A percentile compares a stretch with the other conserved stretches of the same genome.
These are phyloP conservation scores for Ochotona princeps DNA, from an alignment of 2,113 vertebrate genomes.

Conservation along the genomic window DNA sequence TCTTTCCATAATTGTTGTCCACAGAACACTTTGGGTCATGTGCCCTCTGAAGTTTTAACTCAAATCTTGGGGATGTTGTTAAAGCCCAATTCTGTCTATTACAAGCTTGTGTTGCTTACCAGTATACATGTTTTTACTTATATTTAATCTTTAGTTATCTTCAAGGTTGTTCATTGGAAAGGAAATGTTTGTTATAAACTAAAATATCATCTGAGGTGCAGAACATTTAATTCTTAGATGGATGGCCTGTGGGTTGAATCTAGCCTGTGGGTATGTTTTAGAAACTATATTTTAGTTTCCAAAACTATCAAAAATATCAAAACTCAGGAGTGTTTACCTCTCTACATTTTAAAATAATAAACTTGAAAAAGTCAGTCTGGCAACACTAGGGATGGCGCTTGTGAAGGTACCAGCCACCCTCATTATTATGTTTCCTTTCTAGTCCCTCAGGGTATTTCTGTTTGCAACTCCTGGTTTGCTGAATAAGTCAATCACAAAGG, in stretches of 20 bases:
- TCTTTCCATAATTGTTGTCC: constrained; percentile 7
- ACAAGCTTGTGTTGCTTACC: background rate
- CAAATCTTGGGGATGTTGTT: background rate
- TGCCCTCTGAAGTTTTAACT: constrained; percentile 36
- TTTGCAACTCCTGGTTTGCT: constrained; percentile 59
- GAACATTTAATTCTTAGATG: constrained; percentile 30
- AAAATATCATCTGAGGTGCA: background rate
- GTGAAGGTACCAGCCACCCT: background rate
- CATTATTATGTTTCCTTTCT: constrained; percentile 26
- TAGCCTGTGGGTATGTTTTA: constrained; percentile 25
- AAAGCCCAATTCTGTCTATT: background rate
- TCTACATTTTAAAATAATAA: constrained; percentile 8
- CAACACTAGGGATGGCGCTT: background rate
- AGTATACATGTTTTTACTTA: background rate
- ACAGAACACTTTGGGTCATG: background rate
- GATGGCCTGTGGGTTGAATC: background rate
- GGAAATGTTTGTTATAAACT: constrained; percentile 55
- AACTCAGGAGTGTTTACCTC: background rate
- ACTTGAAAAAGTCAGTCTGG: background rate
- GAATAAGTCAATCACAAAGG: constrained; percentile 77
- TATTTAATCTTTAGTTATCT: background rate
- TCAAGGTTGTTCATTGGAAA: constrained; percentile 34
- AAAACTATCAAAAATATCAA: background rate
- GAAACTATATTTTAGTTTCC: constrained; percentile 25
- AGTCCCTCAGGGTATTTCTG: constrained; percentile 27